A percentile compares a stretch with the other conserved stretches of the same genome.
Conservation (phyloP, 2,113 vertebrate species). For the Phoxinus phoxinus region DNA sequence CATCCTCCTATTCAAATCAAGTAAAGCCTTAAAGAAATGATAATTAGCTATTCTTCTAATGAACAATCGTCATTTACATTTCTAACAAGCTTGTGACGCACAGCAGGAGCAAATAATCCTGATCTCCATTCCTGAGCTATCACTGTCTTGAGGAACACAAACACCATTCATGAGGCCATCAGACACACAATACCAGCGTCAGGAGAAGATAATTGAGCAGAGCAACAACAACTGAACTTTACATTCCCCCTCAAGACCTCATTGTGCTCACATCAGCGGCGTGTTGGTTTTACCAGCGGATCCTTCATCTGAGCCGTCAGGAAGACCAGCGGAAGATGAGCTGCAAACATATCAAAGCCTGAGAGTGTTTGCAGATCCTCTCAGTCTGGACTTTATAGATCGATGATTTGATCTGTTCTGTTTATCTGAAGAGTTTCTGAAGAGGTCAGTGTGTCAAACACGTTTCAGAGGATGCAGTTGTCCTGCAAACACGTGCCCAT, state of each 20-base stretch:
- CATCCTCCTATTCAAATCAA: neutral
- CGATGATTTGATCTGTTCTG: neutral
- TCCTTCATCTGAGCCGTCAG: neutral
- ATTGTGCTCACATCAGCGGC: slow-evolving; percentile 57
- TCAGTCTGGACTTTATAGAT: neutral
- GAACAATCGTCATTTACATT: slow-evolving; percentile 9
- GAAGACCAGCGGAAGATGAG: too few relatives aligned
- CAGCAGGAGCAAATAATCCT: slow-evolving; percentile 16
- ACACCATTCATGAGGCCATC: slow-evolving; percentile 55
- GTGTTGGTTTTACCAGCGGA: slow-evolving; percentile 62
- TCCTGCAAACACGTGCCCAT: too few relatives aligned
- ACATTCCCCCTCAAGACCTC: slow-evolving; percentile 44
- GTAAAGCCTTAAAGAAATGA: neutral
- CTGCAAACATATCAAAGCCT: too few relatives aligned
- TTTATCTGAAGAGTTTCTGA: neutral
- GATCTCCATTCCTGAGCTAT: too few relatives aligned
- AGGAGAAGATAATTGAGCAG: slow-evolving; percentile 61
- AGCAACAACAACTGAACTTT: slow-evolving; percentile 43
- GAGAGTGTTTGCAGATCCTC: too few relatives aligned
- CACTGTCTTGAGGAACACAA: slow-evolving; percentile 49
- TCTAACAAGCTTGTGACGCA: neutral
- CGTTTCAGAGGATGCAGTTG: neutral
- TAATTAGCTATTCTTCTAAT: neutral
- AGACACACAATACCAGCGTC: slow-evolving; percentile 50
- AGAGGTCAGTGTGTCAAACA: neutral